These are phyloP conservation scores for Hemaris fuciformis DNA, from an alignment of 2,888 invertebrate genomes.

Conservation along the genomic window DNA sequence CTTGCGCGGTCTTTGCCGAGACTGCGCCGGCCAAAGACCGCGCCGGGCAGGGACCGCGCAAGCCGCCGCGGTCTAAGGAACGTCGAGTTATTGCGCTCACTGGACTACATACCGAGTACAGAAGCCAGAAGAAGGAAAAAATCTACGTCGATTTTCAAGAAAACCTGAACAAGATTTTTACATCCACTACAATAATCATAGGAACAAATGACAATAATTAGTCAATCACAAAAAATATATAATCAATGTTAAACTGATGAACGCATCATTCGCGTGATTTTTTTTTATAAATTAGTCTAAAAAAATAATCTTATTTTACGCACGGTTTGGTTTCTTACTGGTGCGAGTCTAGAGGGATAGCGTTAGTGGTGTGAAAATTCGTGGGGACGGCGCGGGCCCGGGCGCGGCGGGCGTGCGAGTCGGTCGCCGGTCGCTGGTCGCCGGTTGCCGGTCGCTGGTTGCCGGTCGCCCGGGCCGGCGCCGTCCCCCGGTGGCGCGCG, in stretches of 20 bases:
- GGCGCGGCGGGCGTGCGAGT: too few relatives aligned
- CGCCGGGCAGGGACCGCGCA: too few relatives aligned
- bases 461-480: too few relatives aligned
- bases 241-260: slow-evolving; percentile 71
- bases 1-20: background rate
- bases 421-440: too few relatives aligned
- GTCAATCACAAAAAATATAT: slow-evolving; percentile 72
- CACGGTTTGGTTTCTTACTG: slow-evolving; percentile 77
- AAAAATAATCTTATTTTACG: slow-evolving; percentile 63
- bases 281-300: slow-evolving; percentile 63
- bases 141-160: slow-evolving; percentile 78
- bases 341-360: slow-evolving; percentile 75
- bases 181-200: slow-evolving; percentile 74
- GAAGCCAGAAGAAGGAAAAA: slow-evolving; percentile 57
- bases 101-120: slow-evolving; percentile 54
- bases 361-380: slow-evolving; percentile 56
- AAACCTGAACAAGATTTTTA: slow-evolving; percentile 77
- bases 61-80: slow-evolving; percentile 42
- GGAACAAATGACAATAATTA: slow-evolving; percentile 79
- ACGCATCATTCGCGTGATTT: slow-evolving; percentile 68
- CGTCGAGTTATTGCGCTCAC: slow-evolving; percentile 54
- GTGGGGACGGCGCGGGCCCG: slow-evolving; percentile 41
- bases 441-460: too few relatives aligned
- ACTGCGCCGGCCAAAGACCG: background rate
- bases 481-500: slow-evolving; percentile 31